These are phyloP conservation scores for Gila robusta DNA, from an alignment of 2,797 vertebrate genomes.

Conservation along the genomic window DNA sequence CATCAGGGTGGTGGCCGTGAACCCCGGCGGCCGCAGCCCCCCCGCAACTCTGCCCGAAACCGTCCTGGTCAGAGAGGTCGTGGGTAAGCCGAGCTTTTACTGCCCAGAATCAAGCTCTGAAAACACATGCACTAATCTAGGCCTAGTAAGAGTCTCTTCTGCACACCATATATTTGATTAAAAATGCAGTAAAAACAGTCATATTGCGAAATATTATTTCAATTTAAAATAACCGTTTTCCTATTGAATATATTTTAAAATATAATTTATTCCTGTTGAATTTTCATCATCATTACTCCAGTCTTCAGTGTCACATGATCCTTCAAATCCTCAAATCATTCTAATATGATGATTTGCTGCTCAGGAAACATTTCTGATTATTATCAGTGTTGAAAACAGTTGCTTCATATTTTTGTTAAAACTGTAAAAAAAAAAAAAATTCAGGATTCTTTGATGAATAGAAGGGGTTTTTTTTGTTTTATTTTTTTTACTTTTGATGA, in stretches of 20 bases:
- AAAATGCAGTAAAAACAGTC: not conserved
- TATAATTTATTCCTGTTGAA: not conserved
- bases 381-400: not conserved
- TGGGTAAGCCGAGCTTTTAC: constrained; percentile 77
- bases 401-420: not conserved
- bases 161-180: not conserved
- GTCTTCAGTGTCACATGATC: not conserved
- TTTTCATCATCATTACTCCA: not conserved
- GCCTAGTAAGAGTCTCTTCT: too few species aligned
- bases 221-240: not conserved
- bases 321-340: not conserved
- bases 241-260: not conserved
- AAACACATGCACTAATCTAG: not conserved
- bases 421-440: not conserved
- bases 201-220: not conserved
- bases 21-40: constrained; percentile 79
- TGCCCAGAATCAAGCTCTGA: not conserved
- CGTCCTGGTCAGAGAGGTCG: constrained; percentile 86
- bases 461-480: not conserved
- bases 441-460: not conserved
- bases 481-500: not conserved
- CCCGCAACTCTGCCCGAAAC: constrained; percentile 81
- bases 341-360: not conserved
- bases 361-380: not conserved
- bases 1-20: constrained; percentile 85